Evolutionary conservation across 23 tunicate species (phyloP), one percentile per base, ranked within the genome.

Genomic region (Aplidium turbinatum): DNA sequence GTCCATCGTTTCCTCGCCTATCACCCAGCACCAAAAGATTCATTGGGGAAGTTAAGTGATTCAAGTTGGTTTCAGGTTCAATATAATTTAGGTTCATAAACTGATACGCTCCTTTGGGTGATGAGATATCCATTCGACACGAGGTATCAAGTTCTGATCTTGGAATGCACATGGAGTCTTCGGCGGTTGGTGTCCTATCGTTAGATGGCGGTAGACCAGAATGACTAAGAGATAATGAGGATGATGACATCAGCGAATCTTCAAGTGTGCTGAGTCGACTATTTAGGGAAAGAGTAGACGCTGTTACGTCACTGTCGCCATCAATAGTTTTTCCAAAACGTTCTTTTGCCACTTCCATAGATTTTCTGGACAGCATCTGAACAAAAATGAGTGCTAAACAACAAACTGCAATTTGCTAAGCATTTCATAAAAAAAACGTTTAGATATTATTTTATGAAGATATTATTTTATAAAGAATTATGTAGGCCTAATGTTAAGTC

Each of bases 181-280:
- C 76, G 47, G 76, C 60, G 36, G 73, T 47, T 3, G 73, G 51
- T 1, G 66, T 68, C 31, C 66, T 25, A 13, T 71, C 76, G 27
- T 19, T 31, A 6, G 34, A 28, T 32, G 65, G n/a, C 19, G 50
- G 38, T 29, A 28, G 7, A 60, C 19, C 3, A 2, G 73, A 25
- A 58, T 23, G 11, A 23, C 32, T 39, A 21, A 72, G 26, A 33
- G 53, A 34, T 4, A 55, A 24, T 39, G 32, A 26, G 28, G 67
- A 60, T 1, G 61, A 54, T 27, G 83, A 77, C 31, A 47, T 47
- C 3, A 67, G 68, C n/a, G 93, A 78, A 28, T 65, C 46, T 4
- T 79, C 92, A 56, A 91, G 58, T 0, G 85, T 74, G 83, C 97
- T 91, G 46, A 91, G 82, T n/a, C 73, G 84, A 54, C 82, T 78